Base-by-base conservation (phyloP, 2,113 vertebrate species). In the Electrona antarctica region DNA sequence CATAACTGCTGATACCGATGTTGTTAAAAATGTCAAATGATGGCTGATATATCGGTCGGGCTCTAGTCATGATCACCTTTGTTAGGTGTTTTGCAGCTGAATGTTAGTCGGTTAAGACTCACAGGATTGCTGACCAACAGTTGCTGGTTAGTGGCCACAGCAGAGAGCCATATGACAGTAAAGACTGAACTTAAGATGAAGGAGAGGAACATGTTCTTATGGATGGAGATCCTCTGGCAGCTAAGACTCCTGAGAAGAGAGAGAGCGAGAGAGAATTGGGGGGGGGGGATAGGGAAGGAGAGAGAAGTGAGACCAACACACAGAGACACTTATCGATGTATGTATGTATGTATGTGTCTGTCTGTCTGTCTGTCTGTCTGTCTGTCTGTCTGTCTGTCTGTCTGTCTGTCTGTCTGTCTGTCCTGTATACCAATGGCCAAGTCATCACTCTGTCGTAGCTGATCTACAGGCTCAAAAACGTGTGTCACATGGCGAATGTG, bases 171-270 rank as follows among this genome's bases (percentile, higher is more conserved):
- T 68, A 88, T 82, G 8, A 94, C 84, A 5, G 89, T 95, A 47
- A 91, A 71, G 4, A 93, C 81, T 47, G 93, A 94, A 85, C 93
- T 93, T 0, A 95, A 71, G 79, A 94, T 93, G 78, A 93, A 94
- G 60, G 93, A 95, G 15, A 93, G 80, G 60, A 95, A 94, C 85
- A 87, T 92, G 87, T 93, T 95, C 85, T 95, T 95, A 76, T 95
- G 94, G 50, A 95, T 91, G 46, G 93, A 93, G 71, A 94, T 91
- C 55, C 94, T 87, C 89, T 95, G 93, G 79, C 94, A 95, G 87
- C 93, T 94, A 7, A 95, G 87, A 80, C 86, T 94, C 71, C 93
- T 95, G 77, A 6, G 67, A 49, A 45, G 14, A 41, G 8, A 51
- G 15, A 49, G 11, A 54, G 51, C n/a, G 51, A 54, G 9, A 21